phyloP scores from a whole-genome alignment of 2,888 invertebrate species.

The Pegoplata infirma region DNA sequence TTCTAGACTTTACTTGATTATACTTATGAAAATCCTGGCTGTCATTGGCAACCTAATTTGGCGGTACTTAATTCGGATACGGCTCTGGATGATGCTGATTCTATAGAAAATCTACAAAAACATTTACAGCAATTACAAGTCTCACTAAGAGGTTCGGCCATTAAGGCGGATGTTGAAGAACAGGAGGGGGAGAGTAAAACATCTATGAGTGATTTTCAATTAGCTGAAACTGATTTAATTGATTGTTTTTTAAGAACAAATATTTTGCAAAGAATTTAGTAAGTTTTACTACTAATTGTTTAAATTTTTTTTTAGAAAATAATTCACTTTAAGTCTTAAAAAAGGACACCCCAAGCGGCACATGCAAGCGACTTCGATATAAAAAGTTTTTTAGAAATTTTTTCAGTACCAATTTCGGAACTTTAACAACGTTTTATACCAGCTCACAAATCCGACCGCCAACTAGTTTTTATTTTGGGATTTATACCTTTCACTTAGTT shows the following conservation, averaged over 20 bases:
- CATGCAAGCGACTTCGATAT: too few relatives aligned
- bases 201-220: conserved; percentile 90
- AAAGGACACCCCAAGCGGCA: too few relatives aligned
- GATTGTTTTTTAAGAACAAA: conserved; percentile 86
- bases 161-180: conserved; percentile 72
- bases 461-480: too few relatives aligned
- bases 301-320: neutral
- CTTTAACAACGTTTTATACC: too few relatives aligned
- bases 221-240: conserved; percentile 90
- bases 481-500: too few relatives aligned
- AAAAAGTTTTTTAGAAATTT: too few relatives aligned
- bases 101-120: conserved; percentile 80
- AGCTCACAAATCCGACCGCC: too few relatives aligned
- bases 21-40: conserved; percentile 83
- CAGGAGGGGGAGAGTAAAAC: conserved; percentile 79
- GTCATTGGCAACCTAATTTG: conserved; percentile 82
- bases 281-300: too few relatives aligned
- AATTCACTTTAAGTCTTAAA: neutral
- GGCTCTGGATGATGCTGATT: conserved; percentile 73
- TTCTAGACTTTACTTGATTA: conserved; percentile 82
- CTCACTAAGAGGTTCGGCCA: conserved; percentile 57
- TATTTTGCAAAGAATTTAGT: conserved; percentile 86
- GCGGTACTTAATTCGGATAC: conserved; percentile 70
- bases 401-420: too few relatives aligned
- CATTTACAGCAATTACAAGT: conserved; percentile 78